A percentile compares a stretch with the other conserved stretches of the same genome.
Conservation (phyloP, 2,113 vertebrate species). For the Microcebus murinus region DNA sequence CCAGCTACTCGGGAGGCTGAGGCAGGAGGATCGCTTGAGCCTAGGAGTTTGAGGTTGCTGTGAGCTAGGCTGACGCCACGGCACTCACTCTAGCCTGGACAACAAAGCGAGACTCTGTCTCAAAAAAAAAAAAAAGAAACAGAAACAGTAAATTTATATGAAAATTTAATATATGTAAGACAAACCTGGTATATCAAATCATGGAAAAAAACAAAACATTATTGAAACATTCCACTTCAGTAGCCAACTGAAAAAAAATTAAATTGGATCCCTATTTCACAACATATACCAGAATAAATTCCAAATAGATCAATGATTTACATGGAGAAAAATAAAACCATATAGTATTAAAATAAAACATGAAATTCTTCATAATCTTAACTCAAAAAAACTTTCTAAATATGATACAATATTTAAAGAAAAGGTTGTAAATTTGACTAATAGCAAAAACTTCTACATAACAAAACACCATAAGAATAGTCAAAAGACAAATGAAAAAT, state of each 20-base stretch:
- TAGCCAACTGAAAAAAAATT: neutral
- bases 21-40: too few relatives aligned
- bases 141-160: too few relatives aligned
- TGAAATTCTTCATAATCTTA: neutral
- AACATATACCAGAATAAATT: slow-evolving; percentile 1
- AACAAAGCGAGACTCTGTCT: too few relatives aligned
- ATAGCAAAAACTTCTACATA: neutral
- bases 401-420: neutral
- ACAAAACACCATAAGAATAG: neutral
- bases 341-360: neutral
- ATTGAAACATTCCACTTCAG: neutral
- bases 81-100: too few relatives aligned
- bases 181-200: neutral
- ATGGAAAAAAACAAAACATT: neutral
- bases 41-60: too few relatives aligned
- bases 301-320: neutral
- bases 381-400: neutral
- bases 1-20: too few relatives aligned
- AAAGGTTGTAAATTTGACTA: neutral
- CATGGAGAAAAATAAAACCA: neutral
- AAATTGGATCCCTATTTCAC: neutral
- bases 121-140: too few relatives aligned
- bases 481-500: neutral
- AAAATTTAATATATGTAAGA: neutral
- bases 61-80: too few relatives aligned